Base-by-base conservation (phyloP, 1,140 invertebrate genomes). In the Drosophila kepulauana region DNA sequence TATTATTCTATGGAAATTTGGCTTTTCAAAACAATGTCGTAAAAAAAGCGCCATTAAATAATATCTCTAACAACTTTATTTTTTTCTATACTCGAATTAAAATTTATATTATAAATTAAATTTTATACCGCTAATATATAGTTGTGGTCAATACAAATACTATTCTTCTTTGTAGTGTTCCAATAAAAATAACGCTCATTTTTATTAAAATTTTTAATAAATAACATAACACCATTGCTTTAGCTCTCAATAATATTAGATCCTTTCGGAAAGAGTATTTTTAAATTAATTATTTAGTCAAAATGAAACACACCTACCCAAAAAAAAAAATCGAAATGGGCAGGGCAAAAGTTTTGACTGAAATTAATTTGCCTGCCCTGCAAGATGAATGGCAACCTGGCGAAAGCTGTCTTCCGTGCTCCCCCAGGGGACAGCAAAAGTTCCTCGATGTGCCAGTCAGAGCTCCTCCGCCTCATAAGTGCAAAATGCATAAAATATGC, bases 331-430 rank as follows among this genome's bases (percentile, higher is more conserved):
- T 30, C 6, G 61, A 63, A 63, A 48, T 28, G 62, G 62, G 56
- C 59, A 51, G 78, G 79, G 62, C 67, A 81, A 59, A 58, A 82
- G 41, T 15, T 59, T 77, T 73, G 81, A 74, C 78, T 74, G 57
- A 81, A 84, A 85, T 81, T 85, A 81, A 85, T 85, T 84, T 85
- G 78, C 58, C 66, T 73, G 59, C 68, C 57, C 74, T 61, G 57
- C 57, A 77, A 74, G 75, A 67, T 77, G 63, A 61, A 77, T 77
- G 75, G 62, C 61, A 59, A 52, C 59, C 43, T 67, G 69, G 74
- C 56, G 62, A 67, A 76, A 76, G 69, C 41, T 61, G 75, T 62
- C 72, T 70, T 62, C 48, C 8, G 10, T 33, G 49, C 43, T 43
- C n/a, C 52, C 56, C 57, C 8, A 5, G 20, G 66, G 45, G 52